Conservation (phyloP, 2,888 invertebrate genomes). For the Chrysina gloriosa region DNA sequence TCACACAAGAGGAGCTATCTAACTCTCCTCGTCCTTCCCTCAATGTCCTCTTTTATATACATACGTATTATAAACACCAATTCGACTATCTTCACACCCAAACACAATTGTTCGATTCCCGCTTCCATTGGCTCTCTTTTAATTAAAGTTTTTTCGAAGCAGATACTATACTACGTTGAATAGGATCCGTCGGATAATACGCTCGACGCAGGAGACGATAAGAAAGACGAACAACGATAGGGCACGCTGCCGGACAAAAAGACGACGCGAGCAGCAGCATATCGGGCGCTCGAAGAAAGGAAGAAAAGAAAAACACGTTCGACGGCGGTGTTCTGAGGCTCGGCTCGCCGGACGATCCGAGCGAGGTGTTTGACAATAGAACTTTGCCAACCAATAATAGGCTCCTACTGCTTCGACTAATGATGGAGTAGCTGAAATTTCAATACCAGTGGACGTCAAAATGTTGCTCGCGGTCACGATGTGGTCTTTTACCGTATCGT, state of each 20-base stretch:
- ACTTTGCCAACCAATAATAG: constrained; percentile 51
- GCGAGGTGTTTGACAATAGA: constrained; percentile 54
- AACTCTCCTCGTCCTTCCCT: background rate
- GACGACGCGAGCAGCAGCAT: too few relatives aligned
- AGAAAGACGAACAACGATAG: too few relatives aligned
- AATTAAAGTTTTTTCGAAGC: constrained; percentile 2
- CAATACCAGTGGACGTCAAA: constrained; percentile 25
- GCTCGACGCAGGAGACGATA: background rate
- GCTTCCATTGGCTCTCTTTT: constrained; percentile 24
- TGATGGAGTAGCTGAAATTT: constrained; percentile 47
- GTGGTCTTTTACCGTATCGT: too few relatives aligned
- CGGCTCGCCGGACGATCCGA: too few relatives aligned
- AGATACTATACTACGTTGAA: background rate
- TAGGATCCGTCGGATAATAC: background rate
- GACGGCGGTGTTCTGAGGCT: too few relatives aligned
- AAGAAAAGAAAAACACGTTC: too few relatives aligned
- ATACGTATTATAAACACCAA: background rate
- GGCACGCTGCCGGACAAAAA: too few relatives aligned
- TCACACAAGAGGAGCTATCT: too few relatives aligned
- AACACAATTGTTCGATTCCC: constrained; percentile 7
- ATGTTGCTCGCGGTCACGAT: constrained; percentile 12
- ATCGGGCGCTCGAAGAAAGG: too few relatives aligned
- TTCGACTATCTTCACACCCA: background rate
- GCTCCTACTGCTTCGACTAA: constrained; percentile 54
- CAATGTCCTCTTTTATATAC: too few relatives aligned